phyloP scores from a whole-genome alignment of 2,797 vertebrate genomes.

The Champsocephalus esox region DNA sequence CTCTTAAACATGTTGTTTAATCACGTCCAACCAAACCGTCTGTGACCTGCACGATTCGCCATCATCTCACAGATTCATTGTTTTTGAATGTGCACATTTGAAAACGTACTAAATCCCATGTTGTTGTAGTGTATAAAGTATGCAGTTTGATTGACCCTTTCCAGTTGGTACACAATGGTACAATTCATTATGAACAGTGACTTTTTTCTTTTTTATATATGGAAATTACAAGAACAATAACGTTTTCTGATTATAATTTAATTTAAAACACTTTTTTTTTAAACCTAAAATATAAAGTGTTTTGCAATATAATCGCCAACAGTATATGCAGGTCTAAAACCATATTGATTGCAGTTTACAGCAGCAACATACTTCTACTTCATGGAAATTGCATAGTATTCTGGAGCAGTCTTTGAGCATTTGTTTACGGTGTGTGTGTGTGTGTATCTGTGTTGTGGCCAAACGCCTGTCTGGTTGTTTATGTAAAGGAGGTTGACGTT shows the following conservation, averaged over 20 bases:
- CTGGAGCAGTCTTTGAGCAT: background rate
- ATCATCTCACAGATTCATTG: background rate
- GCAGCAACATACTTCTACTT: background rate
- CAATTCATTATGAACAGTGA: no score
- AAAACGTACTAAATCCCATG: background rate
- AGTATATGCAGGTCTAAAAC: background rate
- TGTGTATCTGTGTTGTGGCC: constrained; percentile 22
- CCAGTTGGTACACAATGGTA: background rate
- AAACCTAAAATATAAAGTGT: background rate
- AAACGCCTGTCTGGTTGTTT: constrained; percentile 54
- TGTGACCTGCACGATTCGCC: background rate
- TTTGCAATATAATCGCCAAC: background rate
- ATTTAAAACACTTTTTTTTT: background rate
- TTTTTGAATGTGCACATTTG: no score
- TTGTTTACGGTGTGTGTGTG: constrained; percentile 22
- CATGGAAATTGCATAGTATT: constrained; percentile 8
- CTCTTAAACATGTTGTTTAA: background rate
- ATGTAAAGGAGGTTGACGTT: constrained; percentile 53
- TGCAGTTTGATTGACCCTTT: background rate
- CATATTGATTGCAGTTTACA: background rate
- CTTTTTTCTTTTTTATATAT: background rate
- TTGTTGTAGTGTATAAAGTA: background rate
- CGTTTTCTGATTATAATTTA: background rate
- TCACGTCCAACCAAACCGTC: background rate
- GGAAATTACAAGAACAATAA: background rate